Percentiles rank a stretch among this genome's conserved stretches.
Evolutionary conservation across 2,797 vertebrate genomes (phyloP).

Genomic region (Myotis pilosus): DNA sequence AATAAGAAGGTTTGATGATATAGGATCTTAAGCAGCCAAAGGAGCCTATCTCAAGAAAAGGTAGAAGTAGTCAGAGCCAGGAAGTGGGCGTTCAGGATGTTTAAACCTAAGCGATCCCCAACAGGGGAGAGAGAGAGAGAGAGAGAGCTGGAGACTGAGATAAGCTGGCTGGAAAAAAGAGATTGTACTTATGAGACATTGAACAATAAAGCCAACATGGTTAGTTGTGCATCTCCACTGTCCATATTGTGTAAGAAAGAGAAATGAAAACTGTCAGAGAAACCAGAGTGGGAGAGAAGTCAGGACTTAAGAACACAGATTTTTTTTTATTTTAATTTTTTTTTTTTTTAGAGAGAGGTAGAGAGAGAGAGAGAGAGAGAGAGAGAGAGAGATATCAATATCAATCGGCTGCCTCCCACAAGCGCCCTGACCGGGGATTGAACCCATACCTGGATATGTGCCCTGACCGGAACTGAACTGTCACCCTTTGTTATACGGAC

Average conservation of each 20-base stretch:
- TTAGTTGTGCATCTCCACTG: not conserved
- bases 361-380: not conserved
- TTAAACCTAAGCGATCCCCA: not conserved
- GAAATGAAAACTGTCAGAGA: not conserved
- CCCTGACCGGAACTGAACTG: not conserved
- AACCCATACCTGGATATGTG: not conserved
- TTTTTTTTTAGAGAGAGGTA: not conserved
- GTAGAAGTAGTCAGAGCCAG: not conserved
- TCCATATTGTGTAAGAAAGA: not conserved
- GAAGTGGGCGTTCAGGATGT: not conserved
- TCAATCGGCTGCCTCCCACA: not conserved
- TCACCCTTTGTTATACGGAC: not conserved
- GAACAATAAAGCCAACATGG: not conserved
- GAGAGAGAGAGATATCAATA: not conserved
- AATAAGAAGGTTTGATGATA: not conserved
- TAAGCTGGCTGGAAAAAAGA: not conserved
- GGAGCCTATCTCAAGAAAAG: not conserved
- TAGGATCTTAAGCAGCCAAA: not conserved
- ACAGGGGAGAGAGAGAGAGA: not conserved
- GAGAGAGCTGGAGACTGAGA: not conserved
- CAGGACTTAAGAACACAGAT: not conserved
- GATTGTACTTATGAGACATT: not conserved
- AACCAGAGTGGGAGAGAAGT: not conserved
- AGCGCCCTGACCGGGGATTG: not conserved
- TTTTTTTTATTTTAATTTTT: not conserved